A percentile compares a stretch with the other conserved stretches of the same genome.
Conservation (phyloP, 2,888 invertebrate genomes). For the Cephus pygmeus region DNA sequence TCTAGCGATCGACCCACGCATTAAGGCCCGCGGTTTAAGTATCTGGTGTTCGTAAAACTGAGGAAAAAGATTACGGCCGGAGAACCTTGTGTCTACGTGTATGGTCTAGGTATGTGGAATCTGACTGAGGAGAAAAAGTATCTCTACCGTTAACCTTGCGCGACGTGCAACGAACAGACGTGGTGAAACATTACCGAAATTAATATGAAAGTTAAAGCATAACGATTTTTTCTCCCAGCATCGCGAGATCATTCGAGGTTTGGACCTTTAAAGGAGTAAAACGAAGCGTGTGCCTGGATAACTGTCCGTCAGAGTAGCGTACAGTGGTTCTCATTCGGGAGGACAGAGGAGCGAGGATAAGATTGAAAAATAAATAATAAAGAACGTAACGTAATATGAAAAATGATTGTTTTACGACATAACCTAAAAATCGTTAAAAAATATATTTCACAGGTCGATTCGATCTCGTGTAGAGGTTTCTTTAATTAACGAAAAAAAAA, state of each 20-base stretch:
- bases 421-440: no score
- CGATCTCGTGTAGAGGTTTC: background rate
- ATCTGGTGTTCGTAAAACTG: no score
- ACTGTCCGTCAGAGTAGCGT: background rate
- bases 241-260: background rate
- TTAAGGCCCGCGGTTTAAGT: no score
- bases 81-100: no score
- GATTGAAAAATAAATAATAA: no score
- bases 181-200: conserved; percentile 20
- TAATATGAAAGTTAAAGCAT: conserved; percentile 22
- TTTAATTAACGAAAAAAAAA: conserved; percentile 1
- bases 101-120: no score
- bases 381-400: no score
- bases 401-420: no score
- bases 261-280: conserved; percentile 2
- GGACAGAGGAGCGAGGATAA: background rate
- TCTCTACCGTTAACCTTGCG: conserved; percentile 19
- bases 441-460: no score
- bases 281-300: background rate
- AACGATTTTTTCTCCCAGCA: conserved; percentile 9
- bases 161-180: conserved; percentile 7
- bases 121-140: background rate
- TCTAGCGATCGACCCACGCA: no score
- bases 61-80: no score
- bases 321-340: background rate